Evolutionary conservation across 2,797 vertebrate genomes (phyloP), one percentile per base, ranked within the genome.

Genomic region (Steatocranus sp.): DNA sequence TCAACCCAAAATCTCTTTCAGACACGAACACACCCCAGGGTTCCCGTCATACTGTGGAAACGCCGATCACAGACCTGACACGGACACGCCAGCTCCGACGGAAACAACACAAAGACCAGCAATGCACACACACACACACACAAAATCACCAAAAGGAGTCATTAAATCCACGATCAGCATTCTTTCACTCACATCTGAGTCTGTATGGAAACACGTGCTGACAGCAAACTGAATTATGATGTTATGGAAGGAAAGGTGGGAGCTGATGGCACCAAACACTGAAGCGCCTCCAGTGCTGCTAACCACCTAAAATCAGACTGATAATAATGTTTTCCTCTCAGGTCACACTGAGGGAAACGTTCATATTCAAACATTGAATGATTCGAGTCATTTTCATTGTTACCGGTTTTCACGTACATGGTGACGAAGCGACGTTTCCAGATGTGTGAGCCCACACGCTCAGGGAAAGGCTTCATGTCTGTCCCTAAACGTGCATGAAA

Each of bases 381-480:
- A 58, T 34, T 58, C 2, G 56, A 34, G 4, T 34, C 30, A 32
- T 32, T 56, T 32, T 18, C 27, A 32, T 58, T 32, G 54, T 58
- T 32, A 7, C 9, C 3, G 3, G 54, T 18, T 18, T 18, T 58
- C 54, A 58, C 18, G 3, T 20, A n/a, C 49, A 50, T 2, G 4
- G 17, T 6, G 54, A 61, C 6, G 10, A 10, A 11, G 54, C 9
- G 8, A 6, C 27, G 27, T 0, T 27, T 56, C 8, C 53, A 56
- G 25, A 32, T 18, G 54, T 11, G 10, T 7, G 20, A 58, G 30
- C 17, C 17, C 30, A n/a, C 0, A 1, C 1, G 6, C 53, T 58
- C 17, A 32, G 54, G 27, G 27, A 4, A 18, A 34, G 56, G 56
- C 56, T 41, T 68, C 3, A 1, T 2, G 5, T 66, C n/a, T 20